These are phyloP conservation scores for Corythoichthys haematopterus DNA, from an alignment of 2,113 vertebrate species.

Conservation along the genomic window DNA sequence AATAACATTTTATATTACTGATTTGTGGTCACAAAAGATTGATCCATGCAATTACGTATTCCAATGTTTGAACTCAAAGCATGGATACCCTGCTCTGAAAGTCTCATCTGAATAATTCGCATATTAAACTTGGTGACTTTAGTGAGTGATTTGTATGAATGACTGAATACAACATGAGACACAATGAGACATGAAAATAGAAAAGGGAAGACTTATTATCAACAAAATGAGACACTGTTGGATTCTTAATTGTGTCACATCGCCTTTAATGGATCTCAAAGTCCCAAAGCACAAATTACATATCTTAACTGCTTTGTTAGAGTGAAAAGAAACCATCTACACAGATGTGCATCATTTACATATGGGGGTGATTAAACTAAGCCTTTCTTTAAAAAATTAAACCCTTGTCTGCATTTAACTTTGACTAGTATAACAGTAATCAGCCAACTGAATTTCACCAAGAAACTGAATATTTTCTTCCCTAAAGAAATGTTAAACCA, in stretches of 20 bases:
- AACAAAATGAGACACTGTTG: constrained; percentile 12
- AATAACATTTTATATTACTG: background rate
- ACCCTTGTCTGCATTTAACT: background rate
- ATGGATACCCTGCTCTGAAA: constrained; percentile 6
- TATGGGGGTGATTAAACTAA: background rate
- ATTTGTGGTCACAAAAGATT: background rate
- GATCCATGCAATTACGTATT: background rate
- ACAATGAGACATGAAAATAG: constrained; percentile 11
- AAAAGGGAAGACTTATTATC: constrained; percentile 21
- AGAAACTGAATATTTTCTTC: background rate
- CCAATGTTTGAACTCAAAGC: background rate
- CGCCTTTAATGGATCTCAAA: constrained; percentile 35
- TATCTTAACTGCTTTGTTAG: constrained; percentile 16
- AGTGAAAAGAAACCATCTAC: constrained; percentile 6
- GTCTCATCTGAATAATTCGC: constrained; percentile 20
- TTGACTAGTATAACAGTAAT: background rate
- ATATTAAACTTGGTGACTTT: constrained; percentile 27
- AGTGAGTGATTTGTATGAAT: constrained; percentile 33
- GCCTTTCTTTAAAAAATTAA: background rate
- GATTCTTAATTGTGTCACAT: constrained; percentile 26
- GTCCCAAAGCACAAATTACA: constrained; percentile 42
- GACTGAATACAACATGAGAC: constrained; percentile 16
- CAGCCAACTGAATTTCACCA: background rate
- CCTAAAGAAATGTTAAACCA: background rate
- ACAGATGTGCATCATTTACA: constrained; percentile 1